These are phyloP conservation scores for Drosophila mulleri DNA, from an alignment of 2,888 invertebrate species.

Conservation along the genomic window DNA sequence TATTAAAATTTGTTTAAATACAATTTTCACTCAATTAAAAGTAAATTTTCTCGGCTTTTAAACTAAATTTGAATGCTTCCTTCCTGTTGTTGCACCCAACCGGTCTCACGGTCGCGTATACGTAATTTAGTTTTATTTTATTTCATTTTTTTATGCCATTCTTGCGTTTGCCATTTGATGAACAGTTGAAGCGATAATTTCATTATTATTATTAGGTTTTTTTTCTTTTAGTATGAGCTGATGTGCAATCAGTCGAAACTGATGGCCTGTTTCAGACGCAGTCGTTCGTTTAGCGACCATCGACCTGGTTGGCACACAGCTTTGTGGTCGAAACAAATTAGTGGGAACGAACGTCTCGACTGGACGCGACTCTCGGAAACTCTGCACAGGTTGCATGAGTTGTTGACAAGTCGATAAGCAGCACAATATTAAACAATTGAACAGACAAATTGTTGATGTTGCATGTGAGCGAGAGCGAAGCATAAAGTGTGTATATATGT, in stretches of 20 bases:
- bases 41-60: too few relatives aligned
- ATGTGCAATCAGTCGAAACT: constrained; percentile 66
- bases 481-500: background rate
- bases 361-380: constrained; percentile 33
- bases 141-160: constrained; percentile 29
- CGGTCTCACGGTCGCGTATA: constrained; percentile 34
- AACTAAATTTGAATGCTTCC: constrained; percentile 8
- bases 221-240: constrained; percentile 36
- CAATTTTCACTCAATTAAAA: background rate
- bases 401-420: constrained; percentile 63
- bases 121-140: constrained; percentile 26
- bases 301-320: constrained; percentile 22
- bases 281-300: constrained; percentile 54
- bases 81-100: constrained; percentile 25
- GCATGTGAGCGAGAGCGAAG: background rate
- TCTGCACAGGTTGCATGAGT: constrained; percentile 46
- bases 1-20: too few relatives aligned
- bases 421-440: constrained; percentile 43
- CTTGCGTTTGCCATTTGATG: constrained; percentile 24
- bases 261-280: constrained; percentile 52
- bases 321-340: constrained; percentile 44
- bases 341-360: constrained; percentile 30
- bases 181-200: constrained; percentile 42
- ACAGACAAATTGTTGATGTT: constrained; percentile 6
- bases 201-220: constrained; percentile 35